phyloP scores from a whole-genome alignment of 2,113 vertebrate genomes.

The Variabilichromis moorii region DNA sequence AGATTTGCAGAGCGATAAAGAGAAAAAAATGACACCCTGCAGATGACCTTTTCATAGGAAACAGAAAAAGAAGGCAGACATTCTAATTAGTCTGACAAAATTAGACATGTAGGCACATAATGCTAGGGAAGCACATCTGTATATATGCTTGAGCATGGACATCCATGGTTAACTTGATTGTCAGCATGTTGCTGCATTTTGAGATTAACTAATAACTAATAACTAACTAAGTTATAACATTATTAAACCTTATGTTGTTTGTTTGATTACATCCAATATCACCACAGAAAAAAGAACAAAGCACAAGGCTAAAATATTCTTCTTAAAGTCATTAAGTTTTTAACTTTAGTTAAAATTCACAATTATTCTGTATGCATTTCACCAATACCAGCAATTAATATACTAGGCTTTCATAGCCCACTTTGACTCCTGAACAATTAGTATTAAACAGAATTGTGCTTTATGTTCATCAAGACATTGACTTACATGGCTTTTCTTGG shows the following conservation, averaged over 20 bases:
- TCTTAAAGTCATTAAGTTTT: not conserved
- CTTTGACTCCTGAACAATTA: not conserved
- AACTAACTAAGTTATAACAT: not conserved
- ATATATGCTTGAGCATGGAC: not conserved
- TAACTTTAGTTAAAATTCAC: not conserved
- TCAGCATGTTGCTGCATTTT: not conserved
- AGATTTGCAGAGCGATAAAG: not conserved
- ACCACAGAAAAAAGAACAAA: not conserved
- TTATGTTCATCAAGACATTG: not conserved
- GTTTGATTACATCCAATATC: not conserved
- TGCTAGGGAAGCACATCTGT: too few species aligned
- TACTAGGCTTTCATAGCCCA: not conserved
- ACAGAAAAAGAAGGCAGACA: not conserved
- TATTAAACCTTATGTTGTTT: not conserved
- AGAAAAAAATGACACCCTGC: not conserved
- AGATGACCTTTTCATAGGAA: not conserved
- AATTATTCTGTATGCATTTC: not conserved
- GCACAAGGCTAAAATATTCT: not conserved
- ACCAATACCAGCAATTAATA: not conserved
- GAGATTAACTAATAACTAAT: not conserved
- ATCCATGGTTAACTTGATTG: not conserved
- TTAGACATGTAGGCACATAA: not conserved
- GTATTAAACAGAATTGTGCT: not conserved
- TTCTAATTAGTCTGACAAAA: not conserved
- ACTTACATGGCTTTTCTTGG: not conserved